Evolutionary conservation across 1,140 invertebrate genomes (phyloP).

Genomic region (Phthorimaea operculella): DNA sequence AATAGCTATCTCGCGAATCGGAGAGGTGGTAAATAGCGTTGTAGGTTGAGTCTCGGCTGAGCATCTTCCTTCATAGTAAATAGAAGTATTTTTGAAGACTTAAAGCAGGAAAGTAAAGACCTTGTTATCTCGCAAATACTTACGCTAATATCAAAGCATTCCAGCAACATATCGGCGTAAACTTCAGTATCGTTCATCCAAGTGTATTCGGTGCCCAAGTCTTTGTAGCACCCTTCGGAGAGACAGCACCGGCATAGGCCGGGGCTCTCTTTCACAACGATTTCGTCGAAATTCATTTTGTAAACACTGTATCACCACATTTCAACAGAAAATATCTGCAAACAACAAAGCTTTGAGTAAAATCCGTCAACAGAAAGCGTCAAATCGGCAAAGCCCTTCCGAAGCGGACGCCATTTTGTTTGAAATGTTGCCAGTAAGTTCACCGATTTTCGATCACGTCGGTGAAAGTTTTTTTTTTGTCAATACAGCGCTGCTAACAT

Average conservation of each 20-base stretch:
- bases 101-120: too few relatives aligned
- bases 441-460: too few relatives aligned
- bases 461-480: too few relatives aligned
- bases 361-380: background rate
- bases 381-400: background rate
- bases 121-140: slow-evolving; percentile 18
- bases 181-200: slow-evolving; percentile 60
- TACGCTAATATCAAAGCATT: slow-evolving; percentile 62
- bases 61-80: too few relatives aligned
- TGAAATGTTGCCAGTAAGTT: background rate
- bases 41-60: too few relatives aligned
- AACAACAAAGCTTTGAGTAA: background rate
- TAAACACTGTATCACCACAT: background rate
- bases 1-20: too few relatives aligned
- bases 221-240: slow-evolving; percentile 60
- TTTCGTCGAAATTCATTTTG: slow-evolving; percentile 56
- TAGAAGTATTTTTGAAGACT: too few relatives aligned
- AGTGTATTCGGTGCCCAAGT: slow-evolving; percentile 45
- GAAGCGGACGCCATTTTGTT: background rate
- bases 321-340: background rate
- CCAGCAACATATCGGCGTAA: slow-evolving; percentile 60
- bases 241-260: slow-evolving; percentile 60
- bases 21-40: too few relatives aligned
- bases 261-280: slow-evolving; percentile 56
- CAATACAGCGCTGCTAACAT: too few relatives aligned